Base-by-base conservation (phyloP, 2,888 invertebrate genomes). In the Orchestes rusci region DNA sequence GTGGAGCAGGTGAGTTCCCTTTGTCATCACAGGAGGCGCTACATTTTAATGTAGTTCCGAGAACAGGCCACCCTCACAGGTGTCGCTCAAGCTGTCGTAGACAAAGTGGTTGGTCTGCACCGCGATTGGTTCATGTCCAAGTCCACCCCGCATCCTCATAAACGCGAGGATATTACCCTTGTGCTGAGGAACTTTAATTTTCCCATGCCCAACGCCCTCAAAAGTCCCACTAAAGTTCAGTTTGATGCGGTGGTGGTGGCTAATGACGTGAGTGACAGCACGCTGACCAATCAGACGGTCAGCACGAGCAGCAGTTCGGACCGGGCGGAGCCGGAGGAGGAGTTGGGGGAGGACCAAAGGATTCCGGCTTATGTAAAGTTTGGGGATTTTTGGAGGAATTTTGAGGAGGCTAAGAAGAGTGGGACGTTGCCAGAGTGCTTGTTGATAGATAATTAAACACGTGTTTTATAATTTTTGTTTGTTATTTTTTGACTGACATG, bases 291-390 rank as follows among this genome's bases (percentile, higher is more conserved):
- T 31, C 57, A 53, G 18, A 48, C 49, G 19, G 40, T 45, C 16
- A 57, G 65, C 50, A 62, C 67, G 2, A 64, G 59, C 43, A 64
- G 59, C 47, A 59, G 59, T 10, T 58, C 57, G 39, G 55, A 43
- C n/a, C 57, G 58, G 18, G 58, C 53, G 27, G 59, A 59, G 15
- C 59, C 53, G 28, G 82, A 84, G 57, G 76, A 74, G 53, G 61
- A 60, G 23, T 45, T 63, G 3, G 65, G 63, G 5, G 57, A 63
- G n/a, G 80, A 85, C 59, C 76, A 79, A 16, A 77, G 76, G 59
- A 82, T 92, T 2, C 77, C 78, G 40, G 77, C 88, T 0, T 92
- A 93, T 62, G 89, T 93, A 0, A 84, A 89, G 65, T 93, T 93
- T 65, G 73, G 80, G 0, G 82, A 82, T 58, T 93, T 84, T 70